phyloP scores from a whole-genome alignment of 1,140 invertebrate species.

The Phocides pigmalion region DNA sequence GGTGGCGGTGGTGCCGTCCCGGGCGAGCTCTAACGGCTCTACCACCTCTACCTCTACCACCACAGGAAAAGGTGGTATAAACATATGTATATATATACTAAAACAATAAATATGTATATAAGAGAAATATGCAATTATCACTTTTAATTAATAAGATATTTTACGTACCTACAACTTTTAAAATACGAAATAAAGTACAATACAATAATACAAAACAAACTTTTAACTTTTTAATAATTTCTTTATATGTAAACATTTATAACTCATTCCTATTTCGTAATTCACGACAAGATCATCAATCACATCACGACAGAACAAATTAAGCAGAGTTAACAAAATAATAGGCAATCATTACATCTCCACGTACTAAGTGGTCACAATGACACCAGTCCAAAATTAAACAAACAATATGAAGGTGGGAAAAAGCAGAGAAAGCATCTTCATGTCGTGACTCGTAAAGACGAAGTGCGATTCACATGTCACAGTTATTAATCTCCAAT shows the following conservation, averaged over 20 bases:
- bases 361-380: background rate
- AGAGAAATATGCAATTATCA: too few relatives aligned
- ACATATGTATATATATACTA: too few relatives aligned
- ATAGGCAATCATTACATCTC: constrained; percentile 3
- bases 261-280: background rate
- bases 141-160: too few relatives aligned
- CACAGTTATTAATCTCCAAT: constrained; percentile 41
- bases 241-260: background rate
- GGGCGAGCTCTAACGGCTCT: too few relatives aligned
- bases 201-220: too few relatives aligned
- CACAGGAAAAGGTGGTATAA: too few relatives aligned
- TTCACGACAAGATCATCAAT: background rate
- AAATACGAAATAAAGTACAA: too few relatives aligned
- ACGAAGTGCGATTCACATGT: constrained; percentile 32
- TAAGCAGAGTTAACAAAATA: constrained; percentile 6
- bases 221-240: too few relatives aligned
- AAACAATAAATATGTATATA: too few relatives aligned
- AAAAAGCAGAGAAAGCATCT: constrained; percentile 42
- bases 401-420: constrained; percentile 37
- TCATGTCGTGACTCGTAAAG: constrained; percentile 36
- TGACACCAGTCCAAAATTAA: constrained; percentile 24
- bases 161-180: too few relatives aligned
- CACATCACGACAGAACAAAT: constrained; percentile 7
- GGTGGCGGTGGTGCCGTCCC: too few relatives aligned
- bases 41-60: too few relatives aligned